Evolutionary conservation across 2,888 invertebrate species (phyloP), one percentile per base, ranked within the genome.

Genomic region (Tachina grossa): DNA sequence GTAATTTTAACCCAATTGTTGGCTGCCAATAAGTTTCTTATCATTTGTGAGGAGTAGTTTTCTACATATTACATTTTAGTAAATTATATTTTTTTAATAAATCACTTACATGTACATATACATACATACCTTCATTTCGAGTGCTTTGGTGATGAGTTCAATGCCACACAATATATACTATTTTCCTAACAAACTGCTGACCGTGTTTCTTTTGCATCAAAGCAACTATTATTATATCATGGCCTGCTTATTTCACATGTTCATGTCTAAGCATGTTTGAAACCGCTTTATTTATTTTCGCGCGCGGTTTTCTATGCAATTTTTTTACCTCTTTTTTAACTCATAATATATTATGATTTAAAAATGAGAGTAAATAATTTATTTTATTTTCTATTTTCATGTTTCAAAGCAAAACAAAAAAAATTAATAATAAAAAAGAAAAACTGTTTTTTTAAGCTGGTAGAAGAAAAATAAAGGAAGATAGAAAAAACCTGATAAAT

Each of bases 401-500:
- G 13, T 41, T 65, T 57, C n/a, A 57, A 66, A 55, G 45, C 10
- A 65, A 65, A 57, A 39, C 61, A 47, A 55, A 59, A 31, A 13
- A 31, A 13, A n/a, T n/a, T n/a, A n/a, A n/a, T n/a, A n/a, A n/a
- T n/a, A 41, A 39, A n/a, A 39, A 45, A 13, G 1, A 63, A 45
- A 31, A 31, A 5, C 31, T 31, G 31, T 6, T 31, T 6, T 31
- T 31, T 31, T 31, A 0, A 1, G 31, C 6, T 31, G 4, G 41
- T n/a, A n/a, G 10, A 16, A n/a, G 41, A 14, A 14, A 19, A 9
- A 59, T 51, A 22, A 39, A 49, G 41, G 45, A 53, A 53, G 51
- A 10, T 41, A 53, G 14, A 61, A 81, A 31, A 81, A 68, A 74
- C 31, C 82, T 85, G 83, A 85, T 83, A 85, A 85, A 83, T 84